A percentile compares a stretch with the other conserved stretches of the same genome.
These are phyloP conservation scores for Noctua janthe DNA, from an alignment of 2,888 invertebrate species.

Conservation along the genomic window DNA sequence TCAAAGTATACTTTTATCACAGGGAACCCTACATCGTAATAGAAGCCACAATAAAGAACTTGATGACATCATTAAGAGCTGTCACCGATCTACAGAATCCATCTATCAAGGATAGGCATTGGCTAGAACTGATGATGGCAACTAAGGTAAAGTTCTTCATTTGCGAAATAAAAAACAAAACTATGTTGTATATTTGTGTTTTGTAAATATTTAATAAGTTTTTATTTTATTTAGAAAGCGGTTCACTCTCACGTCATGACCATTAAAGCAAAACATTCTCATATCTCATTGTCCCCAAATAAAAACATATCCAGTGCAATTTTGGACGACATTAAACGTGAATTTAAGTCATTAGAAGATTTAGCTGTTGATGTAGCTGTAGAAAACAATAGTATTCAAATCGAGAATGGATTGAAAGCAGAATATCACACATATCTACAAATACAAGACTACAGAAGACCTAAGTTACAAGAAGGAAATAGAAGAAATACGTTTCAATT, in stretches of 20 bases:
- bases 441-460: constrained; percentile 81
- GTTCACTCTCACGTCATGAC: constrained; percentile 76
- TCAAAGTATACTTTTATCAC: neutral
- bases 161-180: neutral
- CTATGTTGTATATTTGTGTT: constrained; percentile 24
- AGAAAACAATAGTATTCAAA: constrained; percentile 33
- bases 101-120: constrained; percentile 97
- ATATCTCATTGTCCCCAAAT: constrained; percentile 65
- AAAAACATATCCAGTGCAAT: constrained; percentile 68
- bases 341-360: constrained; percentile 81
- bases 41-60: constrained; percentile 96
- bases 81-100: constrained; percentile 98
- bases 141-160: constrained; percentile 92
- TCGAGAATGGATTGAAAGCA: constrained; percentile 40
- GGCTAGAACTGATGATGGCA: constrained; percentile 97
- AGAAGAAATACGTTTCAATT: constrained; percentile 71
- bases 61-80: constrained; percentile 97
- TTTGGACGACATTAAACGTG: constrained; percentile 78
- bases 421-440: constrained; percentile 70
- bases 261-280: constrained; percentile 73
- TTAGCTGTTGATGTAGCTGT: constrained; percentile 65
- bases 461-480: constrained; percentile 75
- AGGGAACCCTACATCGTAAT: constrained; percentile 95
- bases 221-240: constrained; percentile 80
- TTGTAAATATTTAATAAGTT: constrained; percentile 58